Percentiles rank a stretch among this genome's conserved stretches.
These are phyloP conservation scores for Cephus sareptanus DNA, from an alignment of 2,888 invertebrate species.

Conservation along the genomic window DNA sequence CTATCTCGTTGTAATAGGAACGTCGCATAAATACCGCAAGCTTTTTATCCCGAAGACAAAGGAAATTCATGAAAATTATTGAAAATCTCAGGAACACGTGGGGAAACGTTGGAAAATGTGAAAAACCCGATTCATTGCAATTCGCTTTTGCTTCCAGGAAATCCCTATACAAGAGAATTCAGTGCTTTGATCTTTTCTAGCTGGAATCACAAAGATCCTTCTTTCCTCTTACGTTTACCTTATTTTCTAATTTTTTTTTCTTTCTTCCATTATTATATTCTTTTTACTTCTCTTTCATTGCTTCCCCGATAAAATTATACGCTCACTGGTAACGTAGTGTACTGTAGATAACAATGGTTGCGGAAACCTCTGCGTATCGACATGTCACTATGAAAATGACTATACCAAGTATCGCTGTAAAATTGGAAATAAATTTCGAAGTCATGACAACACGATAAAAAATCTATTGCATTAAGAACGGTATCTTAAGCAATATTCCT, in stretches of 20 bases:
- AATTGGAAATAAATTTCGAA: background rate
- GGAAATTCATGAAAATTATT: constrained; percentile 9
- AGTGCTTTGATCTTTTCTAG: background rate
- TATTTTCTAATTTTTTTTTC: background rate
- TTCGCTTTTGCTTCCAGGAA: background rate
- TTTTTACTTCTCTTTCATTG: background rate
- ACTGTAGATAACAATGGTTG: constrained; percentile 11
- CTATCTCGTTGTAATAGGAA: constrained; percentile 30
- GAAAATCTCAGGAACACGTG: background rate
- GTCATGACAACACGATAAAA: background rate
- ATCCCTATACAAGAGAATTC: background rate
- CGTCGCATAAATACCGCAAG: constrained; percentile 58
- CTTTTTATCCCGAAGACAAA: constrained; percentile 50
- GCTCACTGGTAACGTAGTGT: background rate
- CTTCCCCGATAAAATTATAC: background rate
- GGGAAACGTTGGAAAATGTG: background rate
- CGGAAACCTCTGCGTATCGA: constrained; percentile 30
- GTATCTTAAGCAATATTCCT: background rate
- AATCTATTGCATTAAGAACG: background rate
- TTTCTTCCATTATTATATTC: background rate
- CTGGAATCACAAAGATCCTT: background rate
- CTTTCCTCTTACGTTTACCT: background rate
- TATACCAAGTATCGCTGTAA: constrained; percentile 9
- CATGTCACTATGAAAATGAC: constrained; percentile 29
- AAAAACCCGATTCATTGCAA: background rate